These are phyloP conservation scores for Leptobrachium leishanense DNA, from an alignment of 2,113 vertebrate genomes.

Conservation along the genomic window DNA sequence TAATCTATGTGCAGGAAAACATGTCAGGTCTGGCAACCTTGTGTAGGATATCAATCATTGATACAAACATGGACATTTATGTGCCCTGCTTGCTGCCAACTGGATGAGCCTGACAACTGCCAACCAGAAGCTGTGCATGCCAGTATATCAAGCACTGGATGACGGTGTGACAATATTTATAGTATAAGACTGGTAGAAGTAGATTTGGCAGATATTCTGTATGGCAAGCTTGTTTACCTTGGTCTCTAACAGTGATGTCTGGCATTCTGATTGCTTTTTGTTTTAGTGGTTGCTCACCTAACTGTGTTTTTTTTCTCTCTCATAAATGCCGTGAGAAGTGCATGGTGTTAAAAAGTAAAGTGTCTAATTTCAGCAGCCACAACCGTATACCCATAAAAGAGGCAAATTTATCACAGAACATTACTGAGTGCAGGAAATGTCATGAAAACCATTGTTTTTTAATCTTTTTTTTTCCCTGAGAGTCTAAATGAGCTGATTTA, in stretches of 20 bases:
- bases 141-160: too few relatives aligned
- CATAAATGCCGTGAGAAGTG: conserved; percentile 55
- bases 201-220: not conserved
- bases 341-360: conserved; percentile 59
- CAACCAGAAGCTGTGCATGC: too few relatives aligned
- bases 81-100: too few relatives aligned
- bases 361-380: conserved; percentile 69
- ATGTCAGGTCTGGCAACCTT: too few relatives aligned
- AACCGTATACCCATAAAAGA: conserved; percentile 62
- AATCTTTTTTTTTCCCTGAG: conserved; percentile 67
- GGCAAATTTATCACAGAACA: conserved; percentile 78
- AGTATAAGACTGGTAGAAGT: not conserved
- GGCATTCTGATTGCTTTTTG: conserved; percentile 51
- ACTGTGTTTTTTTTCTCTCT: conserved; percentile 51
- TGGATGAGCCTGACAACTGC: too few relatives aligned
- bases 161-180: too few relatives aligned
- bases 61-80: too few relatives aligned
- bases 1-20: too few relatives aligned
- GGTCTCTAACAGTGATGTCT: conserved; percentile 58
- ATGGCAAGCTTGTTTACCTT: conserved; percentile 46
- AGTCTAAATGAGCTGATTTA: conserved; percentile 90
- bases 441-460: conserved; percentile 79
- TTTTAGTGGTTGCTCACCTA: conserved; percentile 49
- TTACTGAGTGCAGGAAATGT: conserved; percentile 77
- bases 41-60: too few relatives aligned